Evolutionary conservation across 2,113 vertebrate species (phyloP), one percentile per base, ranked within the genome.

Genomic region (Steatornis caripensis): DNA sequence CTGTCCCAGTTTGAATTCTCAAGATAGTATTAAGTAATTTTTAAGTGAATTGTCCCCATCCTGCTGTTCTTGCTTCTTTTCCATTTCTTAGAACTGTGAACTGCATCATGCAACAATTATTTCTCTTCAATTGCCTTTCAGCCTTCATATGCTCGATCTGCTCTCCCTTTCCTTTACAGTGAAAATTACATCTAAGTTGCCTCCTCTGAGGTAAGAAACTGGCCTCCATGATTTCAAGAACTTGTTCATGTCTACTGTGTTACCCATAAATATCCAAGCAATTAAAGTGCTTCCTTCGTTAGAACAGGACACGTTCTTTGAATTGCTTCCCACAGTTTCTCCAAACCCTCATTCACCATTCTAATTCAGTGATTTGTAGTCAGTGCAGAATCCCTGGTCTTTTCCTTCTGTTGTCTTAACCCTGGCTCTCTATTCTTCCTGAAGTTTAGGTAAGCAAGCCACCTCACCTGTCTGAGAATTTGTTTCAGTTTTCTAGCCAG

Each of bases 81-180:
- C 17, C 4, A 10, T 49, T 83, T 64, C 53, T 60, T 68, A 57
- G 34, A 86, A 65, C 21, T 32, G 14, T 2, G 5, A 62, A 58
- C 16, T 60, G 15, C 11, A 22, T 57, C 3, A 32, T n/a, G 34
- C 0, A 0, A 21, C 12, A 58, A 37, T 75, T 46, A 29, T 19
- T 75, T 45, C 18, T 64, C 51, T 54, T 62, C 65, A 71, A 11
- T 24, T 65, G 17, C 15, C 22, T 64, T 83, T 80, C 39, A 79
- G 21, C 16, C 77, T 76, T 61, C 66, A 51, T 20, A 10, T 48
- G 23, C 18, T 69, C 3, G 0, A 3, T 83, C 30, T 48, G 15
- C 24, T 83, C 39, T 48, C 43, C 36, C 18, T 51, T 74, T 51
- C 24, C 4, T 27, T 34, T 45, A 13, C 53, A 75, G 65, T 45